phyloP scores from a whole-genome alignment of 2,888 invertebrate species.

The Tenthredo notha region DNA sequence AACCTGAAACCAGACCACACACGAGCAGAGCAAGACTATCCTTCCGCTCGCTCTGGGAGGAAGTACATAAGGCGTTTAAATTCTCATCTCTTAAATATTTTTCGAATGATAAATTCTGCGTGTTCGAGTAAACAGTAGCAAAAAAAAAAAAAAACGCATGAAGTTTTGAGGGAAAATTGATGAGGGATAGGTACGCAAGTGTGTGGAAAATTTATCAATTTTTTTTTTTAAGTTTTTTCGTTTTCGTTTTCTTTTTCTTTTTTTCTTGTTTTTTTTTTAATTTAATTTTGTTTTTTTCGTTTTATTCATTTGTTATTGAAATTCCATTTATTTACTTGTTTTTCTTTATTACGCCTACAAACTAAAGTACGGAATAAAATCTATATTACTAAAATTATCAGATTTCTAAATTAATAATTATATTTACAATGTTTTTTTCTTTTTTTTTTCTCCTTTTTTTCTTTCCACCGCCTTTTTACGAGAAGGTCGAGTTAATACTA shows the following conservation, averaged over 20 bases:
- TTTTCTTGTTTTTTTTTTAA: slow-evolving; percentile 46
- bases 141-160: too few species aligned
- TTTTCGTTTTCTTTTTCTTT: neutral
- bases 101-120: neutral
- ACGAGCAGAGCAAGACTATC: slow-evolving; percentile 39
- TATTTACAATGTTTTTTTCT: slow-evolving; percentile 69
- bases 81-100: neutral
- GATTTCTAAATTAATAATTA: slow-evolving; percentile 63
- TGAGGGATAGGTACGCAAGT: neutral
- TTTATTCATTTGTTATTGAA: slow-evolving; percentile 67
- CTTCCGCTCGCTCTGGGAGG: slow-evolving; percentile 28
- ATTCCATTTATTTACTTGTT: slow-evolving; percentile 73
- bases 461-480: neutral
- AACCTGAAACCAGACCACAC: slow-evolving; percentile 48
- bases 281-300: neutral
- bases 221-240: neutral
- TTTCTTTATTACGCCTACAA: slow-evolving; percentile 69
- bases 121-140: too few species aligned
- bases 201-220: neutral
- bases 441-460: slow-evolving; percentile 15
- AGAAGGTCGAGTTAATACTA: slow-evolving; percentile 49
- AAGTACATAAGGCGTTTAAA: slow-evolving; percentile 32
- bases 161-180: neutral
- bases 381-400: slow-evolving; percentile 64
- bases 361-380: slow-evolving; percentile 67